Evolutionary conservation across 2,797 vertebrate species (phyloP), one percentile per base, ranked within the genome.

Genomic region (Capromys pilorides): DNA sequence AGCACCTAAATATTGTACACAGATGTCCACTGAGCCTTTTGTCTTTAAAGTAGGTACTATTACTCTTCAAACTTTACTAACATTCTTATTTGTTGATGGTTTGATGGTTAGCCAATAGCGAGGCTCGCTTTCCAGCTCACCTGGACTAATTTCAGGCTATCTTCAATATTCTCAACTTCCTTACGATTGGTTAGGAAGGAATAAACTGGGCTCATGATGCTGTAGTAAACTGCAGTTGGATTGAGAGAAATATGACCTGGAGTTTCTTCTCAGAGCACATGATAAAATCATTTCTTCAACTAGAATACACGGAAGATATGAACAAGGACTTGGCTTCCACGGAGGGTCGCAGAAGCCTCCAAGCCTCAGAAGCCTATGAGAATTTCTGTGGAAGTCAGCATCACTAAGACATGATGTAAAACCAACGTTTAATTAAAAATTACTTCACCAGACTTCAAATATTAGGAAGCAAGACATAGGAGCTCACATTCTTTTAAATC

Each of bases 401-500:
- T 78, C 41, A 33, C 28, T 3, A 26, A 16, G 10, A 3, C 39
- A 64, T 39, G 69, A 51, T 54, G 88, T 33, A 75, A 77, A 87
- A 66, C 28, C 24, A 54, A 67, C 8, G 33, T 33, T 88, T 92
- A 67, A 89, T 19, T 45, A 49, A 86, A 78, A 78, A 49, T 71
- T 66, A 88, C 66, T 45, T 88, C 61, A 36, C 3, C 82, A 89
- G 73, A n/a, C 22, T 45, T 77, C 69, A 80, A 71, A 54, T 21
- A 6, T 67, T 49, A 84, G 45, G 26, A 82, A 88, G 67, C 24
- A 45, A 93, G 73, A 39, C 31, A 31, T 64, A 71, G 9, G 84
- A 86, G 71, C 45, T 91, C 41, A 5, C 18, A 84, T 64, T 84
- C 75, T 89, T 96, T 96, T 90, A 88, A 96, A 69, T 36, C 31